Percentiles rank a stretch among this genome's conserved stretches.
Conservation (phyloP, 2,113 vertebrate genomes). For the Anoplopoma fimbria region DNA sequence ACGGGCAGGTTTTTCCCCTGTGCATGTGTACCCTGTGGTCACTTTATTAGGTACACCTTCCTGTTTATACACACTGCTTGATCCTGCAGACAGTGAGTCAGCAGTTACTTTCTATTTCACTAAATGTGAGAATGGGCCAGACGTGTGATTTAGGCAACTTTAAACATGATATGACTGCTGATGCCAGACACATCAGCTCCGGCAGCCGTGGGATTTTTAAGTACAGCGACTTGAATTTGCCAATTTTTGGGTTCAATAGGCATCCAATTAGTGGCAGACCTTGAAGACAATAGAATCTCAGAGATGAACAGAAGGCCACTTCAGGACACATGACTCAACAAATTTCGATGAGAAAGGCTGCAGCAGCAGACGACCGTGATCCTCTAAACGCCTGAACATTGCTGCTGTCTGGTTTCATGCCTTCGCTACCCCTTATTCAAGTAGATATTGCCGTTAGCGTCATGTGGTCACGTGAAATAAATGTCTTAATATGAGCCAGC, state of each 20-base stretch:
- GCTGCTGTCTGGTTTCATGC: not conserved
- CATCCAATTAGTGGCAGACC: constrained; percentile 47
- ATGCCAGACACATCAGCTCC: constrained; percentile 45
- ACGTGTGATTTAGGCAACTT: constrained; percentile 72
- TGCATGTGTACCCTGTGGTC: constrained; percentile 1
- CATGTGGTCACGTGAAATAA: not conserved
- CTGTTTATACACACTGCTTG: constrained; percentile 51
- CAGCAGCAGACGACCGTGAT: not conserved
- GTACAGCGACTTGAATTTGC: constrained; percentile 25
- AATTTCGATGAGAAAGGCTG: not conserved
- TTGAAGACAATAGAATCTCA: constrained; percentile 14
- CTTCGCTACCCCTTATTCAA: not conserved
- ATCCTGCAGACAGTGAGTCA: constrained; percentile 74
- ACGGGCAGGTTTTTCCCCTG: constrained; percentile 7
- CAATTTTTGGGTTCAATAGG: constrained; percentile 48
- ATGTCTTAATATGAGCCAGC: not conserved
- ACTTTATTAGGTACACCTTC: constrained; percentile 49
- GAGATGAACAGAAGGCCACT: not conserved
- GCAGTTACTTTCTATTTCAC: constrained; percentile 46
- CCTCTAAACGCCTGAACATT: not conserved
- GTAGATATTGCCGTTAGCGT: not conserved
- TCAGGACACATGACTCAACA: constrained; percentile 18
- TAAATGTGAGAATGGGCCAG: constrained; percentile 49
- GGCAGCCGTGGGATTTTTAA: constrained; percentile 36
- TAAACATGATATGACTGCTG: constrained; percentile 58